phyloP scores from a whole-genome alignment of 2,797 vertebrate species.

The Artibeus lituratus region DNA sequence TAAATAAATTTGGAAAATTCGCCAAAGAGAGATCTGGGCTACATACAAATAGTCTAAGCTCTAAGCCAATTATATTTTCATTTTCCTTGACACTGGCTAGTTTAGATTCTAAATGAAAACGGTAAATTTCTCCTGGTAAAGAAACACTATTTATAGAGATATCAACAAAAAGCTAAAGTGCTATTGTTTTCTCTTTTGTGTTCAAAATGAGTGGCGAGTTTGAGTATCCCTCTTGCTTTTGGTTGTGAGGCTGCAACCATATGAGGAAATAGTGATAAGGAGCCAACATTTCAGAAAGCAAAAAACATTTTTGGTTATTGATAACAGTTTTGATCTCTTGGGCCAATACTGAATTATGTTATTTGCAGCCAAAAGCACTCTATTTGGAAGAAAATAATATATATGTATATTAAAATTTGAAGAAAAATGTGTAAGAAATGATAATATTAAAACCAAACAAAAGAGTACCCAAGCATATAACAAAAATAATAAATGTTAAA shows the following conservation, averaged over 20 bases:
- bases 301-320: not conserved
- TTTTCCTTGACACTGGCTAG: not conserved
- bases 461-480: not conserved
- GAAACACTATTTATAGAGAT: not conserved
- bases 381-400: not conserved
- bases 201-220: not conserved
- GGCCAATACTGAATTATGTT: not conserved
- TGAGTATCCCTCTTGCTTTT: not conserved
- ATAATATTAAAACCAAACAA: not conserved
- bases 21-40: not conserved
- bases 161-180: not conserved
- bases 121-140: not conserved
- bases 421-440: not conserved
- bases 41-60: not conserved
- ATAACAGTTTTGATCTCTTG: not conserved
- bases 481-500: not conserved
- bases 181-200: not conserved
- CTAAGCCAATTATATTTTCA: not conserved
- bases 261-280: not conserved
- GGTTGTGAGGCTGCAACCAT: not conserved
- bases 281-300: not conserved
- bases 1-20: not conserved
- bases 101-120: not conserved
- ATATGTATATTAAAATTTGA: not conserved
- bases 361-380: not conserved